Evolutionary conservation across 2,797 vertebrate genomes (phyloP).

Genomic region (Alca torda): DNA sequence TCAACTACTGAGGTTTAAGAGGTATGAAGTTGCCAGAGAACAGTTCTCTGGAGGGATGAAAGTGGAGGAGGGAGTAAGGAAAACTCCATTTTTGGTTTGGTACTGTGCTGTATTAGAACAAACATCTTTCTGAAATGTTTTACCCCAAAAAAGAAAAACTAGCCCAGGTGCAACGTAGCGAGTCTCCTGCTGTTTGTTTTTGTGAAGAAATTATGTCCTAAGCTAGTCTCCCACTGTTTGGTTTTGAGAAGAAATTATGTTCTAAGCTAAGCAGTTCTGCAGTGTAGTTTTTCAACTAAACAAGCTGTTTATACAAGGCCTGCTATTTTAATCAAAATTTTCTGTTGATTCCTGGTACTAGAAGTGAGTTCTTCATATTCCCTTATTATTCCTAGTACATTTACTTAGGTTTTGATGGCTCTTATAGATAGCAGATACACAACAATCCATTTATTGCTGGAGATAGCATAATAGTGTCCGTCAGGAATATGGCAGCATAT

Average conservation of each 20-base stretch:
- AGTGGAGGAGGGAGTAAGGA: not conserved
- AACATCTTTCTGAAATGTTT: not conserved
- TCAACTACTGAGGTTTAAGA: not conserved
- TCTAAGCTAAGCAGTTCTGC: not conserved
- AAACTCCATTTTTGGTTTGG: not conserved
- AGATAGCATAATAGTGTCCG: not conserved
- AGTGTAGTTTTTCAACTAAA: not conserved
- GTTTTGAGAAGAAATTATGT: not conserved
- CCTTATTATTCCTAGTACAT: not conserved
- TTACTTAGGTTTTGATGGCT: not conserved
- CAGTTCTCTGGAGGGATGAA: not conserved
- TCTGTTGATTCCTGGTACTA: not conserved
- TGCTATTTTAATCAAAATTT: not conserved
- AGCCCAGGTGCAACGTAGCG: not conserved
- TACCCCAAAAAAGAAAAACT: not conserved
- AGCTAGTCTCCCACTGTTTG: not conserved
- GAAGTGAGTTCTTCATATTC: not conserved
- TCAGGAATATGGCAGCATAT: not conserved
- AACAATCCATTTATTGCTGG: not conserved
- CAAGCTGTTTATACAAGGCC: not conserved
- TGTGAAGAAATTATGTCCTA: not conserved
- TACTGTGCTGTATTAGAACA: not conserved
- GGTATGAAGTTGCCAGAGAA: not conserved
- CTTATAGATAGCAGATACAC: fast-evolving
- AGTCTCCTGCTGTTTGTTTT: not conserved